Evolutionary conservation across 2,797 vertebrate genomes (phyloP).

Genomic region (Phoebastria nigripes): DNA sequence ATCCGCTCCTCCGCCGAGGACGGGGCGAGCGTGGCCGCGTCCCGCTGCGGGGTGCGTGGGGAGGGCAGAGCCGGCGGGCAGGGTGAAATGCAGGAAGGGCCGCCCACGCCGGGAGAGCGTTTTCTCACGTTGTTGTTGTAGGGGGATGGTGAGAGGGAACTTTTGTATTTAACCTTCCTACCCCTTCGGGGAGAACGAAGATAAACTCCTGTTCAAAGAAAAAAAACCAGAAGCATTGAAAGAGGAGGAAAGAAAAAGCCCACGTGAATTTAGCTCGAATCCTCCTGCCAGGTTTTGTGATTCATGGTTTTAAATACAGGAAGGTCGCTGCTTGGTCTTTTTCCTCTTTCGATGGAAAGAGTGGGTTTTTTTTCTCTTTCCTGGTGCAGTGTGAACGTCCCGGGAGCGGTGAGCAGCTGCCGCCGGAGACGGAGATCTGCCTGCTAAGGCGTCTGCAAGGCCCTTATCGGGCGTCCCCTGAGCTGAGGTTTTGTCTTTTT

Average conservation of each 20-base stretch:
- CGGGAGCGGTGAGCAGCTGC: background rate
- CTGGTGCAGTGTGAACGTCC: background rate
- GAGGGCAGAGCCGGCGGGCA: background rate
- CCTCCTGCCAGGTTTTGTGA: background rate
- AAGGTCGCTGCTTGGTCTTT: background rate
- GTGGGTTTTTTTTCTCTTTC: background rate
- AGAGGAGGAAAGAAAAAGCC: background rate
- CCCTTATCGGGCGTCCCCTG: fast-evolving
- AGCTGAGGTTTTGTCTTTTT: background rate
- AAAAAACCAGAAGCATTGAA: background rate
- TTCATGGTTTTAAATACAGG: conserved; percentile 12
- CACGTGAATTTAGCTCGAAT: background rate
- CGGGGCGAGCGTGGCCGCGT: background rate
- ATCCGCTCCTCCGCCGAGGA: background rate
- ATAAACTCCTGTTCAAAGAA: background rate
- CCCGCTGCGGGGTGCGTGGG: background rate
- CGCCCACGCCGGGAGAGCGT: background rate
- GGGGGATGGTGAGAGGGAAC: background rate
- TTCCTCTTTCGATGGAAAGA: conserved; percentile 19
- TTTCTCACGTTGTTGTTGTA: background rate
- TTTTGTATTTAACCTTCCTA: background rate
- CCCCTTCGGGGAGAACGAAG: background rate
- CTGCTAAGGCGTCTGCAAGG: background rate
- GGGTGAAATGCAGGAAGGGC: background rate
- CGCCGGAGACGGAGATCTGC: background rate